A percentile compares a stretch with the other conserved stretches of the same genome.
Conservation (phyloP, 2,888 invertebrate species). For the Geophilus truncorum region DNA sequence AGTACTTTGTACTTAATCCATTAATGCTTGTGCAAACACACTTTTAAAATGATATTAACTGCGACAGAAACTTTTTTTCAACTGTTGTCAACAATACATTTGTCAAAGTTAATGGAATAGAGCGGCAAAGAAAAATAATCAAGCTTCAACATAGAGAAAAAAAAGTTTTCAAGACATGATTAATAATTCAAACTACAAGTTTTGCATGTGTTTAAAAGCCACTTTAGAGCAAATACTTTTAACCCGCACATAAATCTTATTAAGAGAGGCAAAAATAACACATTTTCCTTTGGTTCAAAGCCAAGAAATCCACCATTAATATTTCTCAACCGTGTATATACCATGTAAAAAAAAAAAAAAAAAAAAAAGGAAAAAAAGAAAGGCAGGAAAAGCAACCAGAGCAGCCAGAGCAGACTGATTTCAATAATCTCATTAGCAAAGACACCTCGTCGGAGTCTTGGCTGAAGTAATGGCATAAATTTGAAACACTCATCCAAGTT, state of each 20-base stretch:
- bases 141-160: neutral
- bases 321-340: neutral
- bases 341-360: neutral
- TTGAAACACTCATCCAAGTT: neutral
- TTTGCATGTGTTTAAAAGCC: conserved; percentile 12
- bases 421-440: neutral
- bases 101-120: conserved; percentile 8
- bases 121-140: conserved; percentile 7
- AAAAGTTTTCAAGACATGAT: neutral
- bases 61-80: neutral
- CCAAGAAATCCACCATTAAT: neutral
- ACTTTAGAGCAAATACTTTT: conserved; percentile 2
- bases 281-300: neutral
- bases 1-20: neutral
- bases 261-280: neutral
- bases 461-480: neutral
- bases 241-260: neutral
- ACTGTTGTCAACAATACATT: conserved; percentile 11
- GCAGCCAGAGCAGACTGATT: neutral
- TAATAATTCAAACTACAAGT: conserved; percentile 18
- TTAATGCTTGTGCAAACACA: neutral
- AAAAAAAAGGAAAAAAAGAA: neutral
- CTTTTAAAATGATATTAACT: conserved; percentile 12
- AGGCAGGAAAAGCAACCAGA: too few species aligned
- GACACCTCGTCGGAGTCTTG: neutral